Evolutionary conservation across 1,140 invertebrate genomes (phyloP), one percentile per base, ranked within the genome.

Genomic region (Drosophila ohnishii): DNA sequence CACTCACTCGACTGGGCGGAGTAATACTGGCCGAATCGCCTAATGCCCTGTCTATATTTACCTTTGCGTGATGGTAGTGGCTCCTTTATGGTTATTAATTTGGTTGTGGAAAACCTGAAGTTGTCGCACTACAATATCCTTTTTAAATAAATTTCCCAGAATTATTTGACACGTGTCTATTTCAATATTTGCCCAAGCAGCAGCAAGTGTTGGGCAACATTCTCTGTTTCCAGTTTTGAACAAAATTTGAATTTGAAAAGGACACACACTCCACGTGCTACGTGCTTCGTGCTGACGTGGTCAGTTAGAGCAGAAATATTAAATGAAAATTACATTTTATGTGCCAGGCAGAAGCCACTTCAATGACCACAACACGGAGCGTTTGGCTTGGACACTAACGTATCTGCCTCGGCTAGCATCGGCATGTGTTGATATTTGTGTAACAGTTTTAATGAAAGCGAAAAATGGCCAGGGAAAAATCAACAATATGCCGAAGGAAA

Each of bases 401-500:
- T 47, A 63, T 59, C 37, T 56, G 10, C 16, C 13, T 47, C 14
- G 8, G 51, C 32, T 14, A 10, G 34, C 34, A 55, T 25, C 51
- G 51, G 13, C 34, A 55, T 53, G 16, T 61, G 53, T 58, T 67
- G 25, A 64, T 81, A 39, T 72, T 67, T 81, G 45, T 59, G 66
- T 16, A 44, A 60, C 79, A 51, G 44, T 75, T 79, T 79, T 84
- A 75, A 84, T 84, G 75, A 84, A 83, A 71, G 56, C 53, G 58
- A 51, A 72, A 67, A 67, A 64, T 76, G 58, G 64, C 40, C 40
- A 57, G 58, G 64, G 22, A 51, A 76, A 80, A 85, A 69, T 44
- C 25, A 58, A 55, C 45, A 71, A 51, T 59, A 35, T 39, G 19
- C 19, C 30, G 34, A 62, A 45, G n/a, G 50, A 34, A 53, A 11